Conservation (phyloP, 2,888 invertebrate genomes). For the Xanthia icteritia region DNA sequence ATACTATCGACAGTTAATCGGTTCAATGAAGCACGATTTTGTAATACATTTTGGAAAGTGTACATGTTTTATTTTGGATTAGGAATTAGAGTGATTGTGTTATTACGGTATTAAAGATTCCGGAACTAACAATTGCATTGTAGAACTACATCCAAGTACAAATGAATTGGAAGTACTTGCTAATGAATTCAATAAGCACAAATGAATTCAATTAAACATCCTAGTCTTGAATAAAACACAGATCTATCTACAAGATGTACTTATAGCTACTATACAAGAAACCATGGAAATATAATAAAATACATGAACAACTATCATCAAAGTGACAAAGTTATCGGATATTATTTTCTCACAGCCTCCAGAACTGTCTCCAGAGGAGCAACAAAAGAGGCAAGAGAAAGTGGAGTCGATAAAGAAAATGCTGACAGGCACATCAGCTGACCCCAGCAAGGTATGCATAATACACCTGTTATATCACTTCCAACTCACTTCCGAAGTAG, state of each 20-base stretch:
- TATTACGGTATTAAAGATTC: slow-evolving; percentile 34
- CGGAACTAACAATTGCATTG: slow-evolving; percentile 19
- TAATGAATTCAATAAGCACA: background rate
- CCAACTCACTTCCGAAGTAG: slow-evolving; percentile 49
- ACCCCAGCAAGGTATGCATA: slow-evolving; percentile 84
- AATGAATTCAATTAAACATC: background rate
- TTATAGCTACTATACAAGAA: background rate
- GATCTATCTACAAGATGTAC: background rate
- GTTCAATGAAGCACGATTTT: slow-evolving; percentile 26
- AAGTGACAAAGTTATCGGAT: background rate
- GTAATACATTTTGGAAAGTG: slow-evolving; percentile 21
- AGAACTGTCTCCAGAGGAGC: slow-evolving; percentile 95
- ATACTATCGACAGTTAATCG: slow-evolving; percentile 15
- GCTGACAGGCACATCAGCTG: slow-evolving; percentile 93
- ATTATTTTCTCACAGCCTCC: slow-evolving; percentile 90
- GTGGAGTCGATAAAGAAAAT: slow-evolving; percentile 97
- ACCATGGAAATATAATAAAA: background rate
- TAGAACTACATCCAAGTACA: slow-evolving; percentile 26
- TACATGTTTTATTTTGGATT: slow-evolving; percentile 36
- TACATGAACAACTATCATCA: background rate
- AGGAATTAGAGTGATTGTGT: slow-evolving; percentile 28
- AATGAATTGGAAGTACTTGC: background rate
- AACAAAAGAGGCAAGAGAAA: slow-evolving; percentile 95
- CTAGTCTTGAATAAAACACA: background rate
- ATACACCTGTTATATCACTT: slow-evolving; percentile 36